Base-by-base conservation (phyloP, 2,888 invertebrate species). In the Hoplodrina ambigua region DNA sequence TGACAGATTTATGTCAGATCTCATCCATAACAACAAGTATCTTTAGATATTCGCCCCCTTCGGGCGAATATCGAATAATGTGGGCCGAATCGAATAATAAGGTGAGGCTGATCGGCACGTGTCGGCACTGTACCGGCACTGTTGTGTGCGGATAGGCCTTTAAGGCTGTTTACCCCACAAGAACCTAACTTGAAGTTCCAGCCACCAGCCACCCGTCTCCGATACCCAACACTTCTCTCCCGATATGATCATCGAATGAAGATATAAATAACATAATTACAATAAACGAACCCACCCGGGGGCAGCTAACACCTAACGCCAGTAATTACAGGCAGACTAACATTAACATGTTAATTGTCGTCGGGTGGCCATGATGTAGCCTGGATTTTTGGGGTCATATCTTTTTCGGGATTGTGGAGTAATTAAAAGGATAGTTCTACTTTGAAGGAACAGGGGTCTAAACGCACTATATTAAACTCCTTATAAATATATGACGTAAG, bases 261-360 rank as follows among this genome's bases (percentile, higher is more conserved):
- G 84, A 84, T 78, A 85, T 84, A 82, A 80, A 84, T 80, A 82
- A 84, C 80, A 75, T 80, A 84, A 84, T 84, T 75, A 84, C 77
- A 61, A 81, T 55, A 80, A 75, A 73, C 80, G 75, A 17, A 68
- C 63, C 13, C 20, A 52, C 75, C 82, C 66, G 74, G 65, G 69
- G 85, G 60, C 70, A 62, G 15, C 49, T 85, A 66, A 84, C 84
- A 84, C 86, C 84, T 86, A 84, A 59, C 84, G 71, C 63, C 53
- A 33, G 54, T 84, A 85, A 84, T 84, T 84, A 84, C 72, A 79
- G 73, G 13, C 65, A 17, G 57, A 68, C 68, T 46, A 54, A 70
- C 72, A 74, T 84, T 84, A 69, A 84, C 62, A 68, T 77, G 80
- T 82, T 84, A 85, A 85, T 80, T 78, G 57, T 69, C 20, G 80